Percentiles rank a stretch among this genome's conserved stretches.
phyloP scores from a whole-genome alignment of 2,113 vertebrate genomes.

The Scalopus aquaticus region DNA sequence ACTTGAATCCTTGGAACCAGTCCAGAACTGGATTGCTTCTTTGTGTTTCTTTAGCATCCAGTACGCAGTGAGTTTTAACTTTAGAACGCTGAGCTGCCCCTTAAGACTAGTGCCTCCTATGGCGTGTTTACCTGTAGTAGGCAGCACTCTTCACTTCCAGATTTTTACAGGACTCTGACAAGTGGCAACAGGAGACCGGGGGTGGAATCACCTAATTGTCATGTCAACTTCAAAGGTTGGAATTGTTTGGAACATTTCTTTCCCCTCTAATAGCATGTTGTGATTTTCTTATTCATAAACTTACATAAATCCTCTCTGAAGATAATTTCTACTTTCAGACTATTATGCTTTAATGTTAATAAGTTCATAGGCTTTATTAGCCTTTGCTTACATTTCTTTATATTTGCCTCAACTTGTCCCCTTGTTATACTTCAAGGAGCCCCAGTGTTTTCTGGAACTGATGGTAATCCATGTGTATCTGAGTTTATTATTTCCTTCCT shows the following conservation, averaged over 20 bases:
- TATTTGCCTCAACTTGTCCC: background rate
- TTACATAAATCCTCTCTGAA: background rate
- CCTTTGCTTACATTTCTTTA: background rate
- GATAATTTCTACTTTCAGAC: background rate
- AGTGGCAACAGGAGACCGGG: background rate
- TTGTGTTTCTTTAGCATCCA: background rate
- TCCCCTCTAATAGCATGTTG: background rate
- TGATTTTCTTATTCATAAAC: background rate
- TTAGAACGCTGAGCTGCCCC: no score
- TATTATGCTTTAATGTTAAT: background rate
- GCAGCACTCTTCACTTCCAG: fast-evolving
- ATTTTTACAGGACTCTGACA: background rate
- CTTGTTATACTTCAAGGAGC: background rate
- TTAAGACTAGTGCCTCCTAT: fast-evolving
- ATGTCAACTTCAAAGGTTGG: background rate
- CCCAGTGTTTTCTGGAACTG: background rate
- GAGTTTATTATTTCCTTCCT: background rate
- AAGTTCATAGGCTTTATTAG: background rate
- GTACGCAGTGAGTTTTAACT: background rate
- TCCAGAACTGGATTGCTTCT: background rate
- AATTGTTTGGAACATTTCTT: background rate
- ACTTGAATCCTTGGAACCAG: background rate
- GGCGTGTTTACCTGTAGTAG: background rate
- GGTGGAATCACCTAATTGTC: background rate
- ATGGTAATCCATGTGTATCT: background rate